phyloP scores from a whole-genome alignment of 2,888 invertebrate genomes.

The Archips xylosteana region DNA sequence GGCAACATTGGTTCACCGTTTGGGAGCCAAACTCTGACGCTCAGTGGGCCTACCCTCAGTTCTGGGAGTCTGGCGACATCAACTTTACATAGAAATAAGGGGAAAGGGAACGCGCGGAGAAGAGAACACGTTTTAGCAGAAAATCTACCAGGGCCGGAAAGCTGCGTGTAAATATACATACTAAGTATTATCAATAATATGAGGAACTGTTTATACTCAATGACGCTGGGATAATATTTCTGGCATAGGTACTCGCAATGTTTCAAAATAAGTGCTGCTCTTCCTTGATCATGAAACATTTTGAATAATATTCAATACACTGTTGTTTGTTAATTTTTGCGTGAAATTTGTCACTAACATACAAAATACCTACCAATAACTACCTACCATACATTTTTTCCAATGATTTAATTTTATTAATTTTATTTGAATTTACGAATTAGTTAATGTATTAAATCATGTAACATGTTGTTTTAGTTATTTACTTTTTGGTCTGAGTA shows the following conservation, averaged over 20 bases:
- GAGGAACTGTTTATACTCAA: not conserved
- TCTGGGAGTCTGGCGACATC: conserved; percentile 78
- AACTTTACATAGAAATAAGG: conserved; percentile 82
- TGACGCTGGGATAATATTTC: not conserved
- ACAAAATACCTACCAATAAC: too few relatives aligned
- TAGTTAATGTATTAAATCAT: not conserved
- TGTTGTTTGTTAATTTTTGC: not conserved
- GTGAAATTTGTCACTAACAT: not conserved
- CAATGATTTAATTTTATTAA: too few relatives aligned
- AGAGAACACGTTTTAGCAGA: conserved; percentile 93
- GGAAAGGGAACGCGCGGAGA: conserved; percentile 80
- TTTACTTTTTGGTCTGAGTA: conserved; percentile 3
- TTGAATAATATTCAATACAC: not conserved
- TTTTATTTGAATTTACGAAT: not conserved
- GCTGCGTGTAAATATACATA: conserved; percentile 88
- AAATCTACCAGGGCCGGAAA: conserved; percentile 94
- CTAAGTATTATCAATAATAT: not conserved
- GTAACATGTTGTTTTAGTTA: not conserved
- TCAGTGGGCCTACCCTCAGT: conserved; percentile 78
- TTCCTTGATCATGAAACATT: not conserved
- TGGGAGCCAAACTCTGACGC: conserved; percentile 71
- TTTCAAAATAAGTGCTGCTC: not conserved
- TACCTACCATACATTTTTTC: too few relatives aligned
- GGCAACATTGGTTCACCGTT: conserved; percentile 75
- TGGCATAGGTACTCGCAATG: not conserved